Base-by-base conservation (phyloP, 2,113 vertebrate species). In the Oreochromis niloticus region DNA sequence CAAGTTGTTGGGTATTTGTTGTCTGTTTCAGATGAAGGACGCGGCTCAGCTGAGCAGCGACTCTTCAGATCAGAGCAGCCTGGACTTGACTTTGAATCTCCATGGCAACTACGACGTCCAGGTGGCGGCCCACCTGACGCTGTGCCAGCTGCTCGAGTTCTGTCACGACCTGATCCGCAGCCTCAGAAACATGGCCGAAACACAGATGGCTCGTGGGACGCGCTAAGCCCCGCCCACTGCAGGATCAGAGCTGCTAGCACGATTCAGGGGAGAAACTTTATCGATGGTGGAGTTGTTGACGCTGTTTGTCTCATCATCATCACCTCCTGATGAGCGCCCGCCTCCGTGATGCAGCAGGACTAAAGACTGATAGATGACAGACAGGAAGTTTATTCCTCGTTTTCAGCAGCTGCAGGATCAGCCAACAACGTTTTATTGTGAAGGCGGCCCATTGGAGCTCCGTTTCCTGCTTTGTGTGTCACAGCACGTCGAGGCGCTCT, bases 141-240 rank as follows among this genome's bases (percentile, higher is more conserved):
- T 97, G 34, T 48, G 8, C 10, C 95, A 95, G 89, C 95, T 97
- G 2, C 92, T 87, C 3, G 90, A 86, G 55, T 96, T 97, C 80
- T 90, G 91, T 3, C 92, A 95, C 9, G 92, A 96, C 83, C 41
- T 95, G 34, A 90, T 85, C 59, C 96, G 96, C 57, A 93, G 92
- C 80, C 92, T 97, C 27, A 95, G 95, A 6, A 85, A 88, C 9
- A 46, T 95, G 30, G 4, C 46, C 55, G 7, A 32, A 32, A 6
- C 17, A 73, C 71, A 84, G 3, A 2, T 7, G 24, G 19, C 68
- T 7, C 17, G 43, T 71, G 79, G 63, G 10, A 71, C 12, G 2
- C 66, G 7, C 11, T 84, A 87, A 83, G 56, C 59, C 39, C 30
- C 43, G n/a, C 41, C 73, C 73, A 32, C 50, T 27, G 54, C 54